phyloP scores from a whole-genome alignment of 1,140 invertebrate genomes.

The Megathymus violae region DNA sequence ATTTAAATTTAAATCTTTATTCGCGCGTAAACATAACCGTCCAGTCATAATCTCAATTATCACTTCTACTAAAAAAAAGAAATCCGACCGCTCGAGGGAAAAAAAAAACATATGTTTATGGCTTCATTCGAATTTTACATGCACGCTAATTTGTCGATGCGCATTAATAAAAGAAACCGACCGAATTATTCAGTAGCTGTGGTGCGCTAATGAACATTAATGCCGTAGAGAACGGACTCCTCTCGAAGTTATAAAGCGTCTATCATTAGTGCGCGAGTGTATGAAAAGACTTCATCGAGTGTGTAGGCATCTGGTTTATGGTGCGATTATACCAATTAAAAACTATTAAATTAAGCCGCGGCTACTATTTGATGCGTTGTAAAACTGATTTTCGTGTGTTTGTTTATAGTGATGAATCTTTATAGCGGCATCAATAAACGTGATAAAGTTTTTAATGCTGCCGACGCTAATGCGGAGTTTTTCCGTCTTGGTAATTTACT shows the following conservation, averaged over 20 bases:
- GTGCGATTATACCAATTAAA: constrained; percentile 77
- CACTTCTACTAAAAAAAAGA: constrained; percentile 73
- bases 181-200: constrained; percentile 78
- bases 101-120: constrained; percentile 66
- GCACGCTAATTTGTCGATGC: constrained; percentile 77
- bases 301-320: constrained; percentile 72
- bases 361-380: constrained; percentile 74
- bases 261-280: constrained; percentile 62
- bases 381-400: constrained; percentile 67
- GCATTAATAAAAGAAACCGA: constrained; percentile 74
- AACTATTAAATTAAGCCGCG: constrained; percentile 76
- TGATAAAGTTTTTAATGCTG: constrained; percentile 40
- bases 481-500: constrained; percentile 19
- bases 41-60: constrained; percentile 79
- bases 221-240: constrained; percentile 58
- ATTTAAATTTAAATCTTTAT: constrained; percentile 60
- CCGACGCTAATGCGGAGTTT: constrained; percentile 7
- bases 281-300: constrained; percentile 66
- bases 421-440: constrained; percentile 57
- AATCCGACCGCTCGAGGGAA: constrained; percentile 51
- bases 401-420: constrained; percentile 77
- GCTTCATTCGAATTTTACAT: constrained; percentile 78
- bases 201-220: constrained; percentile 74
- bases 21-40: constrained; percentile 49
- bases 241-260: constrained; percentile 46